Base-by-base conservation (phyloP, 2,888 invertebrate genomes). In the Toxonevra muliebris region DNA sequence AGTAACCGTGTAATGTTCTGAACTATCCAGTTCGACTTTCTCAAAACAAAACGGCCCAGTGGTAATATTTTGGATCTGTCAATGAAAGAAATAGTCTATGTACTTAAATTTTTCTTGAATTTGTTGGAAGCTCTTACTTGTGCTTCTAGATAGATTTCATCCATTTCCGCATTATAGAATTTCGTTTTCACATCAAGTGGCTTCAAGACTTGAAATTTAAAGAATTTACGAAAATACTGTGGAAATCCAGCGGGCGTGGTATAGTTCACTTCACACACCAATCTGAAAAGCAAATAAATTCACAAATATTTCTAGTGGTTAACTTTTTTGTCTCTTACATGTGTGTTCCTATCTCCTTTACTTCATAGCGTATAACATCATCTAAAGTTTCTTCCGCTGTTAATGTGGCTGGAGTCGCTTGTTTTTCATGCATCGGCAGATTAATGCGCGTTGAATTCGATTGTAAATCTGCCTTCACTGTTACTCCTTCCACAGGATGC, bases 101-200 rank as follows among this genome's bases (percentile, higher is more conserved):
- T n/a, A 8, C 15, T n/a, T 48, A 8, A 48, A 48, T 48, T n/a
- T 48, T n/a, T 48, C 48, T 1, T 48, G 15, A 48, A 48, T 10
- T 15, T n/a, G 48, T 48, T 48, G 15, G 48, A 13, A n/a, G 48
- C 9, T n/a, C 19, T 48, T 40, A 90, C 89, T 82, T 90, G 91
- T 1, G 91, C 91, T 83, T 92, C 91, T 71, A 91, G 85, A 80
- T 89, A 91, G 5, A 91, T 90, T 86, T 91, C 91, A 86, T 92
- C 92, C 73, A 91, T 91, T 83, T 91, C 97, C 1, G 96, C 95
- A 88, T 96, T 97, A 83, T 96, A 98, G 86, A 98, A 96, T 84
- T 98, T 98, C 0, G 98, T 98, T 87, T 98, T 97, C 0, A 99
- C 97, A 88, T 99, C 98, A 59, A 99, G 87, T 3, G 98, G 98